Percentiles rank a stretch among this genome's conserved stretches.
These are phyloP conservation scores for Strix occidentalis DNA, from an alignment of 2,797 vertebrate genomes.

Conservation along the genomic window DNA sequence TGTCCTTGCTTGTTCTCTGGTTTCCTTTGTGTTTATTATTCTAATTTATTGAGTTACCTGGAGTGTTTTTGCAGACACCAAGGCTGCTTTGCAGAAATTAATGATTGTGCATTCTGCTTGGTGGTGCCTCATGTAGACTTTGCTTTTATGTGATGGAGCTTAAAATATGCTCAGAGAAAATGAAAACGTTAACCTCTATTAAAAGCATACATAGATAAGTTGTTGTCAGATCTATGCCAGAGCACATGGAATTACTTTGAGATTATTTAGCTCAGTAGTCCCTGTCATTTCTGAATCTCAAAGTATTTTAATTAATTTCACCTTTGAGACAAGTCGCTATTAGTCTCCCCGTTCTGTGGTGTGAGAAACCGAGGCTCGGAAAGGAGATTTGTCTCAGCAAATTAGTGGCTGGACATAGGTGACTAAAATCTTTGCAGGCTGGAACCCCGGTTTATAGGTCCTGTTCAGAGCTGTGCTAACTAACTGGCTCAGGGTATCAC, in stretches of 20 bases:
- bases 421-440: background rate
- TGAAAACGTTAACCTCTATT: constrained; percentile 48
- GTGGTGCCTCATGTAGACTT: background rate
- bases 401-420: background rate
- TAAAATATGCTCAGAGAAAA: constrained; percentile 42
- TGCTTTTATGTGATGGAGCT: constrained; percentile 35
- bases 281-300: background rate
- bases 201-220: background rate
- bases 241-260: background rate
- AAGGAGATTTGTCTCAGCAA: background rate
- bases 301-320: background rate
- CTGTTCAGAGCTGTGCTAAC: background rate
- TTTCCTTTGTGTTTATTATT: constrained; percentile 47
- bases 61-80: constrained; percentile 37
- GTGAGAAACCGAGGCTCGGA: background rate
- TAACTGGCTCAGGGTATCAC: background rate
- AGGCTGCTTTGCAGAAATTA: constrained; percentile 53
- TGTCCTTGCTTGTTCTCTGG: constrained; percentile 25
- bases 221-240: background rate
- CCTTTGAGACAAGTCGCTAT: background rate
- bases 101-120: constrained; percentile 21
- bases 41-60: constrained; percentile 59
- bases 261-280: background rate
- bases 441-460: background rate
- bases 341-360: background rate